A percentile compares a stretch with the other conserved stretches of the same genome.
Evolutionary conservation across 2,113 vertebrate species (phyloP).

Genomic region (Tinamus guttatus): DNA sequence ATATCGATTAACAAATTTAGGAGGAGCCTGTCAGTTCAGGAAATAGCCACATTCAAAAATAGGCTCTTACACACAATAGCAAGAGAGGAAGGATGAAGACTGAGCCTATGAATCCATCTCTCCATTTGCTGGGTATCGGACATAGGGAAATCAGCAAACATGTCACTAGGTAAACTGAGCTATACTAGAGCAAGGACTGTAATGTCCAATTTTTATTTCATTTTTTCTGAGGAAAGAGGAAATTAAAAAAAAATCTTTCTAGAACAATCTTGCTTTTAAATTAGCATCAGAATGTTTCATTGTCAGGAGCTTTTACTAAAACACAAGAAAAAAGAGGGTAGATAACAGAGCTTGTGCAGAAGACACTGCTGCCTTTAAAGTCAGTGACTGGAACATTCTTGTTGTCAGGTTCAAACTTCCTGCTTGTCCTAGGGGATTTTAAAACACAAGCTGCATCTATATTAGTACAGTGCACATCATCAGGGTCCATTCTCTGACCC

Average conservation of each 20-base stretch:
- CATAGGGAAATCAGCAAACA: not conserved
- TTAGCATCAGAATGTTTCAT: not conserved
- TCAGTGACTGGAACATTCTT: not conserved
- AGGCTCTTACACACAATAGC: not conserved
- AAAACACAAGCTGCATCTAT: not conserved
- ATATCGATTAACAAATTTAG: not conserved
- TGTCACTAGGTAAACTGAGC: not conserved
- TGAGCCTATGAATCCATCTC: not conserved
- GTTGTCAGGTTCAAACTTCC: not conserved
- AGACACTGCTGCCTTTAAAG: not conserved
- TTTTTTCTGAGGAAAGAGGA: too few species aligned
- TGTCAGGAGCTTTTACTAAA: not conserved
- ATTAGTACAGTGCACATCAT: not conserved
- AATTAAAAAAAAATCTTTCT: not conserved
- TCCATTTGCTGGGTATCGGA: not conserved
- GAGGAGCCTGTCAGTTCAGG: not conserved
- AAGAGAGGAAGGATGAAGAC: not conserved
- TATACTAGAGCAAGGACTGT: not conserved
- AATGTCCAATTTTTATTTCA: not conserved
- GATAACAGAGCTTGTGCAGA: not conserved
- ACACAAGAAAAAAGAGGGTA: not conserved
- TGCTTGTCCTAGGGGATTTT: not conserved
- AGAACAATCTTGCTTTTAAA: not conserved
- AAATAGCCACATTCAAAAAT: not conserved
- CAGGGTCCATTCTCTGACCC: too few species aligned